Base-by-base conservation (phyloP, 2,113 vertebrate species). In the Lophotis ruficrista region DNA sequence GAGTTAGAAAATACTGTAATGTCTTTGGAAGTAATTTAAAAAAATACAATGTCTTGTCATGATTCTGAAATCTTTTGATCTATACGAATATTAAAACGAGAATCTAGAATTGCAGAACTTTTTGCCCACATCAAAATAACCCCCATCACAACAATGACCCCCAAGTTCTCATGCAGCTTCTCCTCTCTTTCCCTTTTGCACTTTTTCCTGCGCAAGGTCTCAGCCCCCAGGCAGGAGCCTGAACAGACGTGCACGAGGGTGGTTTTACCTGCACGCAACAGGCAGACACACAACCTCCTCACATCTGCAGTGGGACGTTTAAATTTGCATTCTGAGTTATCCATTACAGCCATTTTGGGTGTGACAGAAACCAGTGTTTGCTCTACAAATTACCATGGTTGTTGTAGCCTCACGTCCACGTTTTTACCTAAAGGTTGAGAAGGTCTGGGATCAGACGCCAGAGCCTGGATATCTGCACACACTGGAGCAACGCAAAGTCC, bases 201-300 rank as follows among this genome's bases (percentile, higher is more conserved):
- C 17, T 30, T 64, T 27, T 24, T 38, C 24, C 30, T 1, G 1
- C 10, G 15, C 4, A 4, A 4, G 25, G 37, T 18, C 60, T 43
- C 31, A 27, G 41, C 10, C 12, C 11, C 3, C 11, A 21, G 41
- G 57, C 20, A 19, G 61, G 73, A 56, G 22, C 7, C 7, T 7
- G 48, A 77, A 19, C 2, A 14, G 4, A 22, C 0, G 0, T 7
- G 15, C 12, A 6, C 17, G 4, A 28, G 31, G 35, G 51, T 24
- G 25, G 30, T 3, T 19, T 45, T 6, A 58, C 37, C 45, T 11
- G 45, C 38, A 17, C 1, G 0, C 33, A 25, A 3, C 1, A 5
- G 12, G 35, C 1, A 24, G 16, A 10, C 14, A 47, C 50, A 33
- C 27, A 60, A 28, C 28, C 24, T 51, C 41, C 35, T 64, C 37